phyloP scores from a whole-genome alignment of 2,113 vertebrate genomes.

The Myocastor coypus region DNA sequence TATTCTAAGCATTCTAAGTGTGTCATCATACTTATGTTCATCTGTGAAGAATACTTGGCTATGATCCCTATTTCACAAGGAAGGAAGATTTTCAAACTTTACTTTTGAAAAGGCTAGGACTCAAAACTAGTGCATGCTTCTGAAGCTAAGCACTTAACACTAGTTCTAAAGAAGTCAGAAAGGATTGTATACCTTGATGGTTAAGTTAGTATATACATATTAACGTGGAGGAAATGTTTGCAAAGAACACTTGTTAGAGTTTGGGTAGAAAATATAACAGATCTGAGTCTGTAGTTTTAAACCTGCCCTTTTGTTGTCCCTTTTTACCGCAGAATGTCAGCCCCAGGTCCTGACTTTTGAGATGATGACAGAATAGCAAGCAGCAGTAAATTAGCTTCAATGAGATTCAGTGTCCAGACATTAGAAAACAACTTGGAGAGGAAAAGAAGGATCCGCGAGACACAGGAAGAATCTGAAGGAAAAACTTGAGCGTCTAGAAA shows the following conservation, averaged over 20 bases:
- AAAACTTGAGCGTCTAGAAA: not conserved
- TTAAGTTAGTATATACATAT: not conserved
- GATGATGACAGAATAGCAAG: not conserved
- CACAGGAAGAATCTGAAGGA: not conserved
- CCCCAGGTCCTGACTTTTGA: not conserved
- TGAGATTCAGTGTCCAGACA: not conserved
- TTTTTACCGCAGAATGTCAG: not conserved
- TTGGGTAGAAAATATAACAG: not conserved
- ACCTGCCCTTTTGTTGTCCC: not conserved
- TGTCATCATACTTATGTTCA: not conserved
- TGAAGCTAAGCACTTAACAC: not conserved
- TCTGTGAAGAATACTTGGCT: slow-evolving; percentile 1
- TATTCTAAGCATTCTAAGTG: slow-evolving; percentile 18
- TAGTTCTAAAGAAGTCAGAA: slow-evolving; percentile 25
- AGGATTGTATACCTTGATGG: not conserved
- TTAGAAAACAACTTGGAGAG: not conserved
- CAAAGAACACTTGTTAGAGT: not conserved
- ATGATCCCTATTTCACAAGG: not conserved
- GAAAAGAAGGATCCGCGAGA: not conserved
- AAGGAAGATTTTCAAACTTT: not conserved
- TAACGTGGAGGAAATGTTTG: slow-evolving; percentile 3
- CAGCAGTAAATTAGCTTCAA: not conserved
- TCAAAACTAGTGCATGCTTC: not conserved
- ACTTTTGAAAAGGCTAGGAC: not conserved
- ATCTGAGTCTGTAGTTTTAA: not conserved